These are phyloP conservation scores for Pristionchus maxplancki DNA, from an alignment of 2,888 invertebrate genomes.

Conservation along the genomic window DNA sequence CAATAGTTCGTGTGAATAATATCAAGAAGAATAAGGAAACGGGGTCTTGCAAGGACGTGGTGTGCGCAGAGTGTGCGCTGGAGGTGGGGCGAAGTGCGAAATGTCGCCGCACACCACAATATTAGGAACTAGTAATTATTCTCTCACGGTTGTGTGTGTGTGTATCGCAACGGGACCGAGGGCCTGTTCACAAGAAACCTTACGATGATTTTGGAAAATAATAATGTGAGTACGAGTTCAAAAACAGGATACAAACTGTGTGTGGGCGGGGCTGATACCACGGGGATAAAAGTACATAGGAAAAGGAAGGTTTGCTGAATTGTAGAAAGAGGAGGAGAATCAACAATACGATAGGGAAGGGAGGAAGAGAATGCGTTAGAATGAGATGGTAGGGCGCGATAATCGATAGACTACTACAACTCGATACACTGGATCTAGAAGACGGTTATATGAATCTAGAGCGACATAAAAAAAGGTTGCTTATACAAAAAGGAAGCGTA, in stretches of 20 bases:
- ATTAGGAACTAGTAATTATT: slow-evolving; percentile 42
- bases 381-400: slow-evolving; percentile 30
- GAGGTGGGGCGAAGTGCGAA: neutral
- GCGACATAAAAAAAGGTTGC: neutral
- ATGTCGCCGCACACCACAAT: slow-evolving; percentile 17
- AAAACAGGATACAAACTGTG: neutral
- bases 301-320: neutral
- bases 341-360: slow-evolving; percentile 12
- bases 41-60: neutral
- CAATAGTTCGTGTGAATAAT: slow-evolving; percentile 39
- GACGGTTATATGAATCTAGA: neutral
- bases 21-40: neutral
- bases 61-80: neutral
- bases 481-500: neutral
- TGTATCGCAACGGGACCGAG: slow-evolving; percentile 18
- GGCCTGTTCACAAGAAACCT: slow-evolving; percentile 32
- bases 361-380: slow-evolving; percentile 23
- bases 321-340: neutral
- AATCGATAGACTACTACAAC: slow-evolving; percentile 31
- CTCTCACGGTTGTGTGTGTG: neutral
- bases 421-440: slow-evolving; percentile 1
- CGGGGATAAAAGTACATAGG: slow-evolving; percentile 39
- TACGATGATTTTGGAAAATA: neutral
- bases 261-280: neutral
- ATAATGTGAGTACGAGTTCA: neutral